Evolutionary conservation across 2,888 invertebrate genomes (phyloP).

Genomic region (Maniola hyperantus): DNA sequence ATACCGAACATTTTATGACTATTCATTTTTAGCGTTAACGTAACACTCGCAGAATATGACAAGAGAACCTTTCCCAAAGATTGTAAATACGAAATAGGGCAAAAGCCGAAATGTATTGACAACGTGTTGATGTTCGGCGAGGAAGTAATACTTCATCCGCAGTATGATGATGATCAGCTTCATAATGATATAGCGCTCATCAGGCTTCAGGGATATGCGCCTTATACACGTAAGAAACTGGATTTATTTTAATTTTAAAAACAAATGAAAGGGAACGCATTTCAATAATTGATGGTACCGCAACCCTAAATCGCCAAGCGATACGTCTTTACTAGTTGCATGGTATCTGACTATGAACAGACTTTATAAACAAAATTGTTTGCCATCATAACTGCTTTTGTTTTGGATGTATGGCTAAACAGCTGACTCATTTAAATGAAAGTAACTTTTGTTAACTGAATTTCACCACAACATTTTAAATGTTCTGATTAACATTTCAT

Average conservation of each 20-base stretch:
- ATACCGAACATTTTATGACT: too few relatives aligned
- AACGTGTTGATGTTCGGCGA: constrained; percentile 62
- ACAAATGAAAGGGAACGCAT: too few relatives aligned
- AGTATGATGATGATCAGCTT: constrained; percentile 59
- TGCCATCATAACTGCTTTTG: too few relatives aligned
- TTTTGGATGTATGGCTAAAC: too few relatives aligned
- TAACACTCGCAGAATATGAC: constrained; percentile 69
- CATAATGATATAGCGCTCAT: constrained; percentile 70
- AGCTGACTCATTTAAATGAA: too few relatives aligned
- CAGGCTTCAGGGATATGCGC: constrained; percentile 56
- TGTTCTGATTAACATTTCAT: neutral
- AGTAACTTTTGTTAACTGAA: too few relatives aligned
- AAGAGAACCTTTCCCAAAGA: constrained; percentile 70
- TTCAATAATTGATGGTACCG: too few relatives aligned
- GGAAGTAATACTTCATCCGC: constrained; percentile 55
- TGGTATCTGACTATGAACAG: too few relatives aligned
- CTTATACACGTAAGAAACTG: constrained; percentile 61
- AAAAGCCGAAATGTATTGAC: constrained; percentile 60
- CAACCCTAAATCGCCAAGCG: too few relatives aligned
- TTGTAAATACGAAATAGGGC: constrained; percentile 55
- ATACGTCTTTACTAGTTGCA: too few relatives aligned
- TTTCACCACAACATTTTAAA: too few relatives aligned
- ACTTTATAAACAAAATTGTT: too few relatives aligned
- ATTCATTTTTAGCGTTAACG: constrained; percentile 57
- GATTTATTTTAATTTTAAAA: neutral